Evolutionary conservation across 2,888 invertebrate species (phyloP).

Genomic region (Sinohyriopsis cumingii): DNA sequence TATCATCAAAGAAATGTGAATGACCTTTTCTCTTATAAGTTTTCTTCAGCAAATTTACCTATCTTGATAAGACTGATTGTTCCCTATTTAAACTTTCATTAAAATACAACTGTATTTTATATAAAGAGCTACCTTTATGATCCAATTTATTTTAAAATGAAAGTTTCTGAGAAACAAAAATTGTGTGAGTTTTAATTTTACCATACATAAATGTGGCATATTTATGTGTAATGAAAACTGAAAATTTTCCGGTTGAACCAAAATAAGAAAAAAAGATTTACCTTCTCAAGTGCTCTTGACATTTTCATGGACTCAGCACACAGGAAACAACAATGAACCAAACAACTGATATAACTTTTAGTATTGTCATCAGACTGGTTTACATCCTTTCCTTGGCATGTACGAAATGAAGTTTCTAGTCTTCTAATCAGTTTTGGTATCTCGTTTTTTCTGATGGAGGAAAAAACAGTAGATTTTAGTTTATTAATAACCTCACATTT

Average conservation of each 20-base stretch:
- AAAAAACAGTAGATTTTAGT: too few relatives aligned
- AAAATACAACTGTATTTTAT: too few relatives aligned
- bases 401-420: constrained; percentile 13
- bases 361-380: constrained; percentile 1
- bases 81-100: too few relatives aligned
- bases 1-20: too few relatives aligned
- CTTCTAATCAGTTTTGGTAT: constrained; percentile 27
- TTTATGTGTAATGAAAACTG: neutral
- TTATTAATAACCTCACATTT: too few relatives aligned
- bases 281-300: constrained; percentile 48
- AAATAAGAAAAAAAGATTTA: constrained; percentile 12
- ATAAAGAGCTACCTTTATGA: too few relatives aligned
- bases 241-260: neutral
- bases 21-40: too few relatives aligned
- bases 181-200: too few relatives aligned
- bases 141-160: too few relatives aligned
- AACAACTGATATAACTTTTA: constrained; percentile 9
- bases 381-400: neutral
- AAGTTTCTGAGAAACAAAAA: too few relatives aligned
- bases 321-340: constrained; percentile 26
- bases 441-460: constrained; percentile 7
- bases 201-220: neutral
- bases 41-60: too few relatives aligned
- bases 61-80: too few relatives aligned
- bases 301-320: constrained; percentile 48